These are phyloP conservation scores for Okapia johnstoni DNA, from an alignment of 2,113 vertebrate genomes.

Conservation along the genomic window DNA sequence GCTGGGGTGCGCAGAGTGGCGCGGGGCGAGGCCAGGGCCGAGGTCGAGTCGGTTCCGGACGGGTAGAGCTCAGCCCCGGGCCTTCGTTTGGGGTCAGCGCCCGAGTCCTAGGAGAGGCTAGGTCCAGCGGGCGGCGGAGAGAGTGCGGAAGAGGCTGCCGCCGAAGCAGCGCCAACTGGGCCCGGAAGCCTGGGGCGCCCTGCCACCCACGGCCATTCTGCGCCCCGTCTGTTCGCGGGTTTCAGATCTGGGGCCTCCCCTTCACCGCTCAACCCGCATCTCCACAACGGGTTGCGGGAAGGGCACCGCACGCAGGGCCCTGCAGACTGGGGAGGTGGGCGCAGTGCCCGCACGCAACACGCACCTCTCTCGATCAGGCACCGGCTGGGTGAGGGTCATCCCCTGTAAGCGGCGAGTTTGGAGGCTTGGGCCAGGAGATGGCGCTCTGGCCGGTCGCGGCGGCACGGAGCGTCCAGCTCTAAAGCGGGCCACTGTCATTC, in stretches of 20 bases:
- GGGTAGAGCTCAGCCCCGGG: accelerated
- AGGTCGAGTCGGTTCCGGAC: neutral
- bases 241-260: neutral
- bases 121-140: neutral
- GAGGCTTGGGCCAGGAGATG: neutral
- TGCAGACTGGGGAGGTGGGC: neutral
- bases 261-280: neutral
- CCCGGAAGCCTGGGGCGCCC: neutral
- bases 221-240: neutral
- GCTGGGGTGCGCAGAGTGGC: too few species aligned
- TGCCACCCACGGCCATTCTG: neutral
- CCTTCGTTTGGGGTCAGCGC: neutral
- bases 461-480: neutral
- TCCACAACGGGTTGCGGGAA: neutral
- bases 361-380: neutral
- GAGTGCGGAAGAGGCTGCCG: neutral
- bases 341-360: accelerated
- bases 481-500: neutral
- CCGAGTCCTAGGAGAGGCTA: accelerated
- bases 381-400: accelerated
- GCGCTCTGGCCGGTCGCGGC: neutral
- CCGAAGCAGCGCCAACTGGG: neutral
- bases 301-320: neutral
- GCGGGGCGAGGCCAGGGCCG: neutral
- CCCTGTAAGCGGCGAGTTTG: neutral